Percentiles rank a stretch among this genome's conserved stretches.
phyloP scores from a whole-genome alignment of 2,113 vertebrate genomes.

The Cynocephalus volans region DNA sequence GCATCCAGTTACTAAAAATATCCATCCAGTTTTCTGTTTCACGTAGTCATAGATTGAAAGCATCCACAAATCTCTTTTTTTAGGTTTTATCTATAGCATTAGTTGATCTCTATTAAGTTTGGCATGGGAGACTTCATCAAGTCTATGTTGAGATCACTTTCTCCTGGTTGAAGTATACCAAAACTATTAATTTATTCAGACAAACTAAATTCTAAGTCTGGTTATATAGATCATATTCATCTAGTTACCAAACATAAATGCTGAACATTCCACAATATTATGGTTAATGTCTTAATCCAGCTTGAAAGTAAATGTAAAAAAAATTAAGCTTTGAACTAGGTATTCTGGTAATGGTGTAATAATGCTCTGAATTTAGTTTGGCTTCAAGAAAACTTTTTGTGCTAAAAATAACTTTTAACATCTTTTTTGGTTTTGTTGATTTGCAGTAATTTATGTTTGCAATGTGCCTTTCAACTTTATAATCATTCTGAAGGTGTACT shows the following conservation, averaged over 20 bases:
- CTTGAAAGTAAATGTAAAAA: constrained; percentile 18
- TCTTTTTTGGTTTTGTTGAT: constrained; percentile 65
- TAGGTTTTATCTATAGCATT: neutral
- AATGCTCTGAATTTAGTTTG: constrained; percentile 59
- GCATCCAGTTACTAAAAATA: constrained; percentile 9
- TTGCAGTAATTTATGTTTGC: constrained; percentile 56
- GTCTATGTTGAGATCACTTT: neutral
- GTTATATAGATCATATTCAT: neutral
- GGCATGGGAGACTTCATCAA: neutral
- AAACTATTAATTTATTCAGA: constrained; percentile 46
- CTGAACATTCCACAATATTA: constrained; percentile 58
- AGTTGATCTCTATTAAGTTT: constrained; percentile 38
- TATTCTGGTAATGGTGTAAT: constrained; percentile 8
- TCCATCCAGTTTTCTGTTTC: constrained; percentile 17
- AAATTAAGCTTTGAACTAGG: neutral
- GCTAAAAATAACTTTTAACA: constrained; percentile 29
- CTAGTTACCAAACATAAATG: constrained; percentile 36
- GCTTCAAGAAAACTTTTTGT: constrained; percentile 45
- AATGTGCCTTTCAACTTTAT: constrained; percentile 50
- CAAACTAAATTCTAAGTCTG: constrained; percentile 53
- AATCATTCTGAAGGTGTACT: constrained; percentile 52
- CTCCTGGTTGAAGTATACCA: neutral
- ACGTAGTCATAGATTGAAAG: constrained; percentile 19
- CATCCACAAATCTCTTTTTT: constrained; percentile 44
- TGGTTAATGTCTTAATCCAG: constrained; percentile 32